Evolutionary conservation across 2,797 vertebrate genomes (phyloP).

Genomic region (Coccyzus lansbergi): DNA sequence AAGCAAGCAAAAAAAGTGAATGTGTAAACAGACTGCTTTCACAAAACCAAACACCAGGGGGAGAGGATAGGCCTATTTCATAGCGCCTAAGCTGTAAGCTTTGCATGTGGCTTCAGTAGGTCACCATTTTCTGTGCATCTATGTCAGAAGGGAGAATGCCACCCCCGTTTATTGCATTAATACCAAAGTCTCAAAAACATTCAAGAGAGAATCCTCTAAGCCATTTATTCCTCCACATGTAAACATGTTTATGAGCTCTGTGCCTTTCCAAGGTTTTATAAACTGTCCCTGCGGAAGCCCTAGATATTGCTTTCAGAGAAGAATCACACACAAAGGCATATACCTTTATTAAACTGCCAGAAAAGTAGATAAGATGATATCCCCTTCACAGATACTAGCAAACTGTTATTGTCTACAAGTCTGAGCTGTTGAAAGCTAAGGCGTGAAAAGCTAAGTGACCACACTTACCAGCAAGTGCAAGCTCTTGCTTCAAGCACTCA

Average conservation of each 20-base stretch:
- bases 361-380: not conserved
- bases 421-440: not conserved
- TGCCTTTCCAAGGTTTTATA: not conserved
- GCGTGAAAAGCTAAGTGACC: not conserved
- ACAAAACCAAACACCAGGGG: not conserved
- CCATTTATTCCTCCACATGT: not conserved
- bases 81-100: not conserved
- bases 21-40: not conserved
- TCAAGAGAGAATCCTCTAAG: not conserved
- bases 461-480: slow-evolving; percentile 79
- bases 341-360: not conserved
- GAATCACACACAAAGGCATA: not conserved
- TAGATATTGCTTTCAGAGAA: not conserved
- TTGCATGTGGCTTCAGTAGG: not conserved
- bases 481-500: slow-evolving; percentile 79
- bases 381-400: not conserved
- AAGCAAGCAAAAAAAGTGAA: not conserved
- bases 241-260: not conserved
- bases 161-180: not conserved
- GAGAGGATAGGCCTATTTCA: not conserved
- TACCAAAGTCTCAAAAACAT: not conserved
- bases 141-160: not conserved
- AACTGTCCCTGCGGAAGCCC: not conserved
- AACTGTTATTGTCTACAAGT: not conserved
- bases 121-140: not conserved